Percentiles rank a stretch among this genome's conserved stretches.
Conservation (phyloP, 2,113 vertebrate genomes). For the Coryphaenoides rupestris region DNA sequence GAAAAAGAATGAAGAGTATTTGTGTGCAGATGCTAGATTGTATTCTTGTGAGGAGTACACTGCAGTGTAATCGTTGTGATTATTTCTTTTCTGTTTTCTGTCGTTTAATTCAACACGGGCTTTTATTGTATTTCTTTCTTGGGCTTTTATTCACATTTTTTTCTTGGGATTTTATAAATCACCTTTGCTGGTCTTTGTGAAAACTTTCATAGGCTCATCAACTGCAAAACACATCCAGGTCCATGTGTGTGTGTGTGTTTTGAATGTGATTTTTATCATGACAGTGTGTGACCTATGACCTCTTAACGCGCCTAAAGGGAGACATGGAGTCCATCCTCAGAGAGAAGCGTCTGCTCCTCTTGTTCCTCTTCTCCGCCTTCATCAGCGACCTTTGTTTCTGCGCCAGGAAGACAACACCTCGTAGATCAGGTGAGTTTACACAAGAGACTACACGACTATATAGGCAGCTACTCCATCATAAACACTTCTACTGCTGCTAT, state of each 20-base stretch:
- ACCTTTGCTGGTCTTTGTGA: slow-evolving; percentile 8
- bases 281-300: slow-evolving; percentile 47
- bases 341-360: slow-evolving; percentile 51
- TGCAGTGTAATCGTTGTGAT: no score
- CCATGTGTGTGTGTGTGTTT: slow-evolving; percentile 6
- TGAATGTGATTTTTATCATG: slow-evolving; percentile 46
- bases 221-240: no score
- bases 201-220: no score
- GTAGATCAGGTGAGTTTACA: slow-evolving; percentile 80
- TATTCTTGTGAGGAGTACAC: no score
- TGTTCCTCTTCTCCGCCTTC: slow-evolving; percentile 71
- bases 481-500: neutral
- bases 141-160: slow-evolving; percentile 22
- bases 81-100: no score
- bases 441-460: no score
- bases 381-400: slow-evolving; percentile 50
- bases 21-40: no score
- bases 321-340: slow-evolving; percentile 72
- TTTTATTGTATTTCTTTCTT: no score
- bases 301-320: slow-evolving; percentile 29
- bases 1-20: no score
- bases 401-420: slow-evolving; percentile 64
- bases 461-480: neutral
- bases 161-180: no score
- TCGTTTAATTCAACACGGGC: no score